phyloP scores from a whole-genome alignment of 2,888 invertebrate genomes.

The Cacoxenus indagator region DNA sequence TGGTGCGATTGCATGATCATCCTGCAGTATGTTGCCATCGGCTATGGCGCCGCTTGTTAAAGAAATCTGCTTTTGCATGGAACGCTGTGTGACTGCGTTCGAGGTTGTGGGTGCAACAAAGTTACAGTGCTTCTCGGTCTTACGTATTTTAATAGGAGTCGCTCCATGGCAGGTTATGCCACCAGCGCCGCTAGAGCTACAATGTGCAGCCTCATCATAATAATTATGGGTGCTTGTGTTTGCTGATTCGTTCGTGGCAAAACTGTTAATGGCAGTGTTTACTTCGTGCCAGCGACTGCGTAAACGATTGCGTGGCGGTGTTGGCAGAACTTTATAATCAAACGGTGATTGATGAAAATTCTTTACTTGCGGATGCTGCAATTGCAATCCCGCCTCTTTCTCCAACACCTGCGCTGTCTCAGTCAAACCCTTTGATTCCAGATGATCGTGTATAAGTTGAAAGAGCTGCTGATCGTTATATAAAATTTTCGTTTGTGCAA shows the following conservation, averaged over 20 bases:
- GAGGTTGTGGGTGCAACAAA: background rate
- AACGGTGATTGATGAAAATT: slow-evolving; percentile 70
- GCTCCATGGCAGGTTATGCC: slow-evolving; percentile 43
- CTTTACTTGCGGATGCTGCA: slow-evolving; percentile 67
- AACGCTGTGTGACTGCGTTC: slow-evolving; percentile 47
- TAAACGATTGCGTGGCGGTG: slow-evolving; percentile 58
- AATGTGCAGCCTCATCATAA: background rate
- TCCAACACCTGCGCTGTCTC: slow-evolving; percentile 82
- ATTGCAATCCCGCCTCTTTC: slow-evolving; percentile 79
- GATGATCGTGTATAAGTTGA: slow-evolving; percentile 91
- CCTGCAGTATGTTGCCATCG: slow-evolving; percentile 24
- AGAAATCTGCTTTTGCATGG: slow-evolving; percentile 73
- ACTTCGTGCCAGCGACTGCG: slow-evolving; percentile 68
- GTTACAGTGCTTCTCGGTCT: slow-evolving; percentile 42
- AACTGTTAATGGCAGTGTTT: slow-evolving; percentile 47
- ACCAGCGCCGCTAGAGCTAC: slow-evolving; percentile 3
- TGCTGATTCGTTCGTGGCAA: slow-evolving; percentile 17
- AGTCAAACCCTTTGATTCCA: slow-evolving; percentile 80
- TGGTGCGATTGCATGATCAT: slow-evolving; percentile 33
- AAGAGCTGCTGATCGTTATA: slow-evolving; percentile 95
- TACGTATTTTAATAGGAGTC: slow-evolving; percentile 50
- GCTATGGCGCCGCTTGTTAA: slow-evolving; percentile 69
- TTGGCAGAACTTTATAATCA: slow-evolving; percentile 63
- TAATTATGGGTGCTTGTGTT: slow-evolving; percentile 1
- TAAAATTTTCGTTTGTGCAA: slow-evolving; percentile 95